Base-by-base conservation (phyloP, 2,888 invertebrate species). In the Exocentrus adspersus region DNA sequence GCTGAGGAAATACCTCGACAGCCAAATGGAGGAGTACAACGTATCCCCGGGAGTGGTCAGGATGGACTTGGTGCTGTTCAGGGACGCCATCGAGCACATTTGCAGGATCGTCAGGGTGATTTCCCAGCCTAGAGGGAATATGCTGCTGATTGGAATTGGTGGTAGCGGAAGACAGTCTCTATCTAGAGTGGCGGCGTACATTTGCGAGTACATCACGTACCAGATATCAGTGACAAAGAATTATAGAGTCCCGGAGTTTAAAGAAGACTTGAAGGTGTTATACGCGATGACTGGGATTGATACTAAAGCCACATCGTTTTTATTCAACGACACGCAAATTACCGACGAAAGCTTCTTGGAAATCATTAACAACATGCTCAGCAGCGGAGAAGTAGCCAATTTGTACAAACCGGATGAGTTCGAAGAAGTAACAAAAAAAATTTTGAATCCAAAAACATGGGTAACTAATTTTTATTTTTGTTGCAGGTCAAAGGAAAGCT, bases 351-450 rank as follows among this genome's bases (percentile, higher is more conserved):
- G 88, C 7, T 95, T 95, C 81, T 86, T 95, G 0, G 95, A 95
- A 84, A 92, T 95, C 71, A 87, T 96, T 62, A 95, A 95, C 82
- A 95, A 93, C 78, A 87, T 96, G 81, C 85, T 96, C 61, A 94
- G 93, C 78, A 92, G 92, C 67, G 95, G 95, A 0, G 95, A 95
- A 82, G 89, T 96, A 62, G 88, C 93, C 2, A 95, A 94, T 82
- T 85, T 96, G n/a, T 95, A 89, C 78, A 94, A 94, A 78, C 80
- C 89, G 0, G 95, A 95, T 70, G 95, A 96, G 81, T 91, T 95
- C 83, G 95, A 95, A 78, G 94, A 95, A 77, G 92, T 92, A 74
- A n/a, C n/a, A n/a, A n/a, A n/a, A n/a, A n/a, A n/a, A n/a, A n/a
- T n/a, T n/a, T n/a, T n/a, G n/a, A n/a, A n/a, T n/a, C n/a, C n/a